Evolutionary conservation across 2,797 vertebrate genomes (phyloP).

Genomic region (Vespertilio murinus): DNA sequence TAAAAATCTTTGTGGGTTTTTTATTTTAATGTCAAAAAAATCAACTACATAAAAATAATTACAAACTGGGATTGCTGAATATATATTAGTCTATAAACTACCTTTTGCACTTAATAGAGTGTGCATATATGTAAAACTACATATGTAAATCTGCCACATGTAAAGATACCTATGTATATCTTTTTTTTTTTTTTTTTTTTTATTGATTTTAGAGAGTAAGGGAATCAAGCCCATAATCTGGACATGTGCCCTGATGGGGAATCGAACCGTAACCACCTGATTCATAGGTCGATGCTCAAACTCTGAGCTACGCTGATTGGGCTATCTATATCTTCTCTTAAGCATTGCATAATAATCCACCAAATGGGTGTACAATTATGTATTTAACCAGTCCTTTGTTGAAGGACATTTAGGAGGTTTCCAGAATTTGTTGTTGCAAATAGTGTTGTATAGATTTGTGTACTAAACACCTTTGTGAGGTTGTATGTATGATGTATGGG

Average conservation of each 20-base stretch:
- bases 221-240: too few relatives aligned
- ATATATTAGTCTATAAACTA: background rate
- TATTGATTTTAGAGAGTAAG: too few relatives aligned
- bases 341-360: background rate
- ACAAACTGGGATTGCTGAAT: background rate
- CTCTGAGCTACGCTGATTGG: too few relatives aligned
- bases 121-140: background rate
- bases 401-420: conserved; percentile 5
- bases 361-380: background rate
- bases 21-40: background rate
- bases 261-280: too few relatives aligned
- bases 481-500: background rate
- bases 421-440: background rate
- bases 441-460: background rate
- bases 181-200: too few relatives aligned
- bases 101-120: background rate
- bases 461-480: background rate
- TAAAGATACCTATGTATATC: background rate
- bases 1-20: background rate
- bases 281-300: too few relatives aligned
- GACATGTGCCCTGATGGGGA: too few relatives aligned
- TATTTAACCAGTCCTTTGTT: background rate
- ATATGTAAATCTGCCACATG: background rate
- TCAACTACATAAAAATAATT: conserved; percentile 1
- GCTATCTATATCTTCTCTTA: background rate